A percentile compares a stretch with the other conserved stretches of the same genome.
Conservation (phyloP, 2,113 vertebrate genomes). For the Erpornis zantholeuca region DNA sequence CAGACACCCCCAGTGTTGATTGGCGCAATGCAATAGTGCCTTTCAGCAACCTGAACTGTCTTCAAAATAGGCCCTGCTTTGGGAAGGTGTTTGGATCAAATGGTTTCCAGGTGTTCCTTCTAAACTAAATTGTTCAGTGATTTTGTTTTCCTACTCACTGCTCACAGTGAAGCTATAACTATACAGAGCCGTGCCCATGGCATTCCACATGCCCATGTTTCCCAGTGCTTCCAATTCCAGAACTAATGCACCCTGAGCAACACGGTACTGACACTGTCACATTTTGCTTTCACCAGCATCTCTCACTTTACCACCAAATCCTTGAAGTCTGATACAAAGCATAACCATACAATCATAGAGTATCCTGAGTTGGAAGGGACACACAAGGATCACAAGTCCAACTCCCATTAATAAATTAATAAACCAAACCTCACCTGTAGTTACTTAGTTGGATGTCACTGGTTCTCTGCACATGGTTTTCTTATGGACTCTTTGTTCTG, state of each 20-base stretch:
- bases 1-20: neutral
- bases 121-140: neutral
- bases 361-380: neutral
- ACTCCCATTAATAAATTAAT: neutral
- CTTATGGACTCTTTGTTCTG: neutral
- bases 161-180: neutral
- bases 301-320: neutral
- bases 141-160: neutral
- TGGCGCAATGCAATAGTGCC: neutral
- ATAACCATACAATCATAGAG: neutral
- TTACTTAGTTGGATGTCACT: neutral
- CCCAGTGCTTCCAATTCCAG: neutral
- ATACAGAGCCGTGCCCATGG: neutral
- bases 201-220: neutral
- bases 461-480: neutral
- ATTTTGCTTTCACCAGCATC: neutral
- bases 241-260: neutral
- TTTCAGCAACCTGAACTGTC: neutral
- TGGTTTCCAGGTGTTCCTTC: neutral
- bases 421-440: neutral
- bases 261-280: accelerated
- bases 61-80: neutral
- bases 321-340: neutral
- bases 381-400: neutral
- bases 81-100: neutral